Evolutionary conservation across 1,140 invertebrate genomes (phyloP), one percentile per base, ranked within the genome.

Genomic region (Platorchestia sp.): DNA sequence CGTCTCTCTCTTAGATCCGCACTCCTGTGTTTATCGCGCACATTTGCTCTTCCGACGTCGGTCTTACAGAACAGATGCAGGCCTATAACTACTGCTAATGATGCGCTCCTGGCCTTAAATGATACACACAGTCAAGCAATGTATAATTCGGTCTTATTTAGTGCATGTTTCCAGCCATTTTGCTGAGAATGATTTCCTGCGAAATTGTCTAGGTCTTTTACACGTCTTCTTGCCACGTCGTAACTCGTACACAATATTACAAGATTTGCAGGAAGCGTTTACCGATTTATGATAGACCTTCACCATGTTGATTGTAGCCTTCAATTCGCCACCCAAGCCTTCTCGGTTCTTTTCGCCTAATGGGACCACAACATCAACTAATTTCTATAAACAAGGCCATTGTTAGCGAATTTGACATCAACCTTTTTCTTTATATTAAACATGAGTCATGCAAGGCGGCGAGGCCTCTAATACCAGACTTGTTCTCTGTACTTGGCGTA

Each of bases 191-290:
- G 36, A 47, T 93, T 93, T 93, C 91, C 91, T 93, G 91, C 91
- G 45, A 47, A 93, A 44, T 89, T 89, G 87, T 43, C 43, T 89
- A 89, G n/a, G 7, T 89, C 10, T 89, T 42, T 89, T 89, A 42
- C n/a, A 42, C n/a, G 87, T 44, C 59, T 75, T 44, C 87, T 19
- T 90, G 16, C 91, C 16, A 93, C 45, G 36, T 93, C 91, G 91
- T 93, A 45, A 93, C 43, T 45, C 91, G 43, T 93, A 47, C 91
- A 45, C 0, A 45, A 47, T 93, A 47, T 45, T 93, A 44, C 45
- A 93, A 93, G 91, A 93, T 93, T 93, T 93, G 19, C 91, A 45
- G 91, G 91, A 45, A 93, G 91, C 40, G 19, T 93, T 93, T 43
- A 44, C 45, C 43, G 6, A 45, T 93, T 93, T 93, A 93, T 44